A percentile compares a stretch with the other conserved stretches of the same genome.
These are phyloP conservation scores for Cotesia glomerata DNA, from an alignment of 1,140 invertebrate genomes.

Conservation along the genomic window DNA sequence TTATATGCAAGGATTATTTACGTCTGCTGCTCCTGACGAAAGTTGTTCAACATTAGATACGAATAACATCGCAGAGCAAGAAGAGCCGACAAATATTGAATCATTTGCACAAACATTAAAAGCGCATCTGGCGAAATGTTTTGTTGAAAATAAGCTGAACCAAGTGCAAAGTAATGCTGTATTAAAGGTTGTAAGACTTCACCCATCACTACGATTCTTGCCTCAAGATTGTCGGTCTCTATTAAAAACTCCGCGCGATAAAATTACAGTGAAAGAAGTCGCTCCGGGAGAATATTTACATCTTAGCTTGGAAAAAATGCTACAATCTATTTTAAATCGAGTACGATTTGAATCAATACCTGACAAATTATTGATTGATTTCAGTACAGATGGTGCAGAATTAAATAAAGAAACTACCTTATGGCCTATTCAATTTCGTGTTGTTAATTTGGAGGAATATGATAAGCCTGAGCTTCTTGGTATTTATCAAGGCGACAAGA, in stretches of 20 bases:
- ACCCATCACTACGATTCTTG: too few species aligned
- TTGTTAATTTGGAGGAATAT: constrained; percentile 12
- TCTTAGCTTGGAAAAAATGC: constrained; percentile 12
- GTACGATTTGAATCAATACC: neutral
- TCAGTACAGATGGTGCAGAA: constrained; percentile 26
- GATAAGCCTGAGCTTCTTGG: constrained; percentile 13
- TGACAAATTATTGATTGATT: constrained; percentile 10
- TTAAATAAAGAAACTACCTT: neutral
- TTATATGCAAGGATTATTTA: neutral
- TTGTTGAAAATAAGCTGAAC: too few species aligned
- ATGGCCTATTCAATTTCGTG: constrained; percentile 18
- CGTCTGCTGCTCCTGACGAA: neutral
- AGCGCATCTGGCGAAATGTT: too few species aligned
- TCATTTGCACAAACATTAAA: too few species aligned
- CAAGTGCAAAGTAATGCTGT: too few species aligned
- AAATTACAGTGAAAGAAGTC: constrained; percentile 1
- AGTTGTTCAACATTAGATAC: constrained; percentile 17
- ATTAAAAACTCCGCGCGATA: too few species aligned
- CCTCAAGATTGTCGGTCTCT: too few species aligned
- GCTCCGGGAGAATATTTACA: constrained; percentile 28
- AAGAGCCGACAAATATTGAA: too few species aligned
- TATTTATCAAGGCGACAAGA: constrained; percentile 25
- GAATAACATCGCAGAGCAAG: neutral
- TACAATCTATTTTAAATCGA: neutral
- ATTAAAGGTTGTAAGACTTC: too few species aligned